Conservation (phyloP, 2,113 vertebrate genomes). For the Neoarius graeffei region DNA sequence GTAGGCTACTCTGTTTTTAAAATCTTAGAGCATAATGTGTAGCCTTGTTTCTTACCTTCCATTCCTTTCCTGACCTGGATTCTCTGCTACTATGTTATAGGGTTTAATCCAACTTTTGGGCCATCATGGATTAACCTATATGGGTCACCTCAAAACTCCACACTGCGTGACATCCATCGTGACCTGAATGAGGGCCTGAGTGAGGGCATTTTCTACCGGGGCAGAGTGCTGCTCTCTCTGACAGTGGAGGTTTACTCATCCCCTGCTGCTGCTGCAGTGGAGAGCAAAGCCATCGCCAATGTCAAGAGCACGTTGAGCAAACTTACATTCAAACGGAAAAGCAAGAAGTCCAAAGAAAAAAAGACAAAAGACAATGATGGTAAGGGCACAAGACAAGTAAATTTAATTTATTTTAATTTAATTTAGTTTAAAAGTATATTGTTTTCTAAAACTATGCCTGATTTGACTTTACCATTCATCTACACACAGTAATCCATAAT, state of each 20-base stretch:
- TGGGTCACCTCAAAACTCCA: constrained; percentile 83
- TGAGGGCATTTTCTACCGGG: constrained; percentile 85
- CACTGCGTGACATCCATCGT: constrained; percentile 80
- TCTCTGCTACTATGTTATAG: constrained; percentile 32
- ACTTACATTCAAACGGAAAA: constrained; percentile 80
- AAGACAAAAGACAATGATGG: constrained; percentile 61
- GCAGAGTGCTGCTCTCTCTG: constrained; percentile 82
- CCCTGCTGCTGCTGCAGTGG: constrained; percentile 49
- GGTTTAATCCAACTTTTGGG: constrained; percentile 71
- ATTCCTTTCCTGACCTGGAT: neutral
- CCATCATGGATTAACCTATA: constrained; percentile 90
- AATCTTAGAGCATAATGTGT: neutral
- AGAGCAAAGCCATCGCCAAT: constrained; percentile 63
- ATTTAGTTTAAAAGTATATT: neutral
- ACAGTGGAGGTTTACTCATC: constrained; percentile 80
- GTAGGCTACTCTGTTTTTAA: neutral
- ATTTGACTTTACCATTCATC: neutral
- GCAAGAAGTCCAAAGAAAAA: constrained; percentile 75
- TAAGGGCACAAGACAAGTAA: neutral
- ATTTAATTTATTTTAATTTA: neutral
- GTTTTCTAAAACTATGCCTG: neutral
- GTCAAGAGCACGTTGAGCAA: constrained; percentile 71
- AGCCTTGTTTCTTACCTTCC: neutral
- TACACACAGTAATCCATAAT: neutral
- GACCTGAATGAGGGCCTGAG: constrained; percentile 86